Base-by-base conservation (phyloP, 2,797 vertebrate species). In the Falco peregrinus region DNA sequence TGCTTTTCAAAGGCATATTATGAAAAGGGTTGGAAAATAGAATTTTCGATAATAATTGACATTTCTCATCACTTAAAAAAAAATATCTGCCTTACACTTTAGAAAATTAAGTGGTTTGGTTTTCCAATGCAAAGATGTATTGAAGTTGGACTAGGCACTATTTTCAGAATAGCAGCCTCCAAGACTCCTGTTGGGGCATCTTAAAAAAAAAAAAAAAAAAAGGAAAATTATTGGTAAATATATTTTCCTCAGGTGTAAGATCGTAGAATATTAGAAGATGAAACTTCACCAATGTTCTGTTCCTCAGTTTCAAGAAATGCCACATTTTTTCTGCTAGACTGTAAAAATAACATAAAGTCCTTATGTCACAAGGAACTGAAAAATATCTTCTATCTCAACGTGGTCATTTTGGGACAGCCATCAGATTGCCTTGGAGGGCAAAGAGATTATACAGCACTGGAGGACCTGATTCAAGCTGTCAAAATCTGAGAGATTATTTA, bases 11-110 rank as follows among this genome's bases (percentile, higher is more conserved):
- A 60, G 37, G 15, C 6, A 8, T 31, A 35, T 33, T 51, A 87
- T 11, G 25, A 94, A 94, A 95, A 74, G 8, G 39, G 20, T 18
- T 73, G 17, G 65, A 88, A 95, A 85, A 95, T 16, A 48, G 71
- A 81, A 61, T 87, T 95, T 96, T 91, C 47, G 64, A 63, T 67
- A 84, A 75, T 16, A 93, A 91, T 29, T 91, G 8, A 29, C 83
- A 90, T 76, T 75, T 92, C 37, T 21, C 28, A 65, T 51, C 25
- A 41, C 26, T 87, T 53, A 1, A 48, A 56, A 77, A 75, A 48
- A 48, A 73, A 71, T 37, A 43, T 43, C 24, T 84, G 22, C 26
- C 25, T 64, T 61, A 35, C 31, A 74, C 22, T 89, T 90, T 10
- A 79, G 65, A 89, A 89, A 94, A 93, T n/a, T 16, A 64, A 81